Conservation (phyloP, 2,888 invertebrate species). For the Cryptus viduatorius region DNA sequence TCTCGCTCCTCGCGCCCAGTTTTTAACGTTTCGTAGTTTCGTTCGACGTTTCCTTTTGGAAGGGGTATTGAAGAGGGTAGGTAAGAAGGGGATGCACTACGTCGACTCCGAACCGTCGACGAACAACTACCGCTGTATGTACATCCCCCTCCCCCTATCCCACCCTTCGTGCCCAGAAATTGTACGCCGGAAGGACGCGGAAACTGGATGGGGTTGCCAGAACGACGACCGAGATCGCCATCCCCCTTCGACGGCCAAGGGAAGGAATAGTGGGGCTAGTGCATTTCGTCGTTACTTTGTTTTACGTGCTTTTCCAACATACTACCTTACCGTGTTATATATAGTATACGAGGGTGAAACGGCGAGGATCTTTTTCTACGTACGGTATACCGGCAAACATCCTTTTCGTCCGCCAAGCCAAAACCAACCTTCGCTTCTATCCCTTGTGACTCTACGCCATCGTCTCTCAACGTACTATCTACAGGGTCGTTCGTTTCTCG, state of each 20-base stretch:
- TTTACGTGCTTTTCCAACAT: slow-evolving; percentile 79
- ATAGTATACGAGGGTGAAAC: slow-evolving; percentile 31
- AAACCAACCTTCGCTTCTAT: slow-evolving; percentile 52
- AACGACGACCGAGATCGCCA: slow-evolving; percentile 60
- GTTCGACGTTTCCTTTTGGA: slow-evolving; percentile 83
- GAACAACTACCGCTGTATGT: background rate
- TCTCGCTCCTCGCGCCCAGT: slow-evolving; percentile 80
- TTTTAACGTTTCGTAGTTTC: slow-evolving; percentile 81
- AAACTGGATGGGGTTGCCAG: slow-evolving; percentile 56
- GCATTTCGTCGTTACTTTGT: slow-evolving; percentile 84
- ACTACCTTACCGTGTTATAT: slow-evolving; percentile 54
- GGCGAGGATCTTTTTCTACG: slow-evolving; percentile 44
- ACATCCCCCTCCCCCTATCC: background rate
- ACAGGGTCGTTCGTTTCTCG: background rate
- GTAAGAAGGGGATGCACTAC: slow-evolving; percentile 42
- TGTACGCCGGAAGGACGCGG: slow-evolving; percentile 55
- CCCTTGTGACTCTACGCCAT: slow-evolving; percentile 18
- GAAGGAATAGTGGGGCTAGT: slow-evolving; percentile 73
- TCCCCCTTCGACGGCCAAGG: slow-evolving; percentile 47
- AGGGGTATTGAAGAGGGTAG: slow-evolving; percentile 37
- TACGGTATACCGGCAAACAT: slow-evolving; percentile 19
- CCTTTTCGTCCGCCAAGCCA: slow-evolving; percentile 46
- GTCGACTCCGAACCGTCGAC: slow-evolving; percentile 34
- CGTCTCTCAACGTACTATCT: background rate
- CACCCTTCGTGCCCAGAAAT: background rate